Base-by-base conservation (phyloP, 2,888 invertebrate genomes). In the Argynnis bischoffii region DNA sequence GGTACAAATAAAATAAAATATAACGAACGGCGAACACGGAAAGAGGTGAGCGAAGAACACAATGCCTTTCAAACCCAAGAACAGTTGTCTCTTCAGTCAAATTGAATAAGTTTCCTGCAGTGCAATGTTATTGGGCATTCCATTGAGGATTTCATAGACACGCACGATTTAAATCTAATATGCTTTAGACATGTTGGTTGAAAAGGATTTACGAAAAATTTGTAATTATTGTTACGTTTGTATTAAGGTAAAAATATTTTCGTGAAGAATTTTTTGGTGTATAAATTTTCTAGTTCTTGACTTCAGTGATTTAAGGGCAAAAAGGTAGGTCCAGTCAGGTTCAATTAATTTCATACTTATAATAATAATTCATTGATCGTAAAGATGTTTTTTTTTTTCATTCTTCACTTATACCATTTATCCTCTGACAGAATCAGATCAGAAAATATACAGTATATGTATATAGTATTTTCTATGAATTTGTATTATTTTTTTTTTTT, bases 101-200 rank as follows among this genome's bases (percentile, higher is more conserved):
- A 90, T 91, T 88, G 88, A 90, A 90, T 91, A 90, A 91, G 87
- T 88, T 87, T 85, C 80, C 83, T 77, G 79, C 81, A 81, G 82
- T 79, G 85, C 87, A 83, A 85, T 88, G 86, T 87, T 87, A 83
- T 80, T 82, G 81, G 78, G 79, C 80, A 80, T 82, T 82, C 83
- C 81, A 74, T 71, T 54, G 79, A 78, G 82, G 71, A 77, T 80
- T 76, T 75, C 75, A 69, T 69, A 66, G 69, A 74, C 69, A 75
- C 72, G 67, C 72, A 72, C n/a, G 77, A 76, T 77, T 76, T 74
- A 76, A 78, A 81, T 81, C 79, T 77, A 80, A 76, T 79, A 77
- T 79, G 78, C 76, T 78, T 74, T 76, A 75, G 74, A 76, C 75
- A 78, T 75, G 75, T 74, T 66, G 59, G 66, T 72, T 50, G 55